Percentiles rank a stretch among this genome's conserved stretches.
Evolutionary conservation across 2,888 invertebrate species (phyloP).

Genomic region (Patella ulyssiponensis): DNA sequence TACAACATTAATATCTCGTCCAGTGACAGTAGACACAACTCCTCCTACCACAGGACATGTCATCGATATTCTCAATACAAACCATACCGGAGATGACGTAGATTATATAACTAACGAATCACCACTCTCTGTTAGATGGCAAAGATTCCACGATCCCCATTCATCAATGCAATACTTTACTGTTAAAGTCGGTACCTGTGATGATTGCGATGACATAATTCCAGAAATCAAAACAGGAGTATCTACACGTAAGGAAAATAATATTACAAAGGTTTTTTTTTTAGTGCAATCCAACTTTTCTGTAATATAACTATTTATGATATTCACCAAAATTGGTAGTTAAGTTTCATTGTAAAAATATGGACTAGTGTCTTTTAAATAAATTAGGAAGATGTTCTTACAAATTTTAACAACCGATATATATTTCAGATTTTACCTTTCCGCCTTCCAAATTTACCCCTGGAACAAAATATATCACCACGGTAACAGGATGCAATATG

Average conservation of each 20-base stretch:
- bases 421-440: background rate
- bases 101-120: constrained; percentile 37
- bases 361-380: too few relatives aligned
- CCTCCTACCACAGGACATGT: constrained; percentile 22
- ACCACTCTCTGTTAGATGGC: constrained; percentile 37
- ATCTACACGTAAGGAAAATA: constrained; percentile 22
- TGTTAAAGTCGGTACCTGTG: constrained; percentile 42
- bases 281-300: too few relatives aligned
- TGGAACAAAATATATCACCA: constrained; percentile 20
- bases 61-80: constrained; percentile 18
- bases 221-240: constrained; percentile 30
- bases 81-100: constrained; percentile 20
- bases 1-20: constrained; percentile 15
- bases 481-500: constrained; percentile 51
- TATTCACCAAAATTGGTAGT: too few relatives aligned
- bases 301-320: too few relatives aligned
- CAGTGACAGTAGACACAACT: constrained; percentile 20
- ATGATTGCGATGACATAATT: constrained; percentile 37
- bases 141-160: constrained; percentile 43
- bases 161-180: constrained; percentile 38
- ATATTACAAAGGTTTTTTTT: too few relatives aligned
- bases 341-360: too few relatives aligned
- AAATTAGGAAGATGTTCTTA: too few relatives aligned
- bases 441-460: background rate
- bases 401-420: too few relatives aligned